These are phyloP conservation scores for Oreochromis aureus DNA, from an alignment of 2,113 vertebrate genomes.

Conservation along the genomic window DNA sequence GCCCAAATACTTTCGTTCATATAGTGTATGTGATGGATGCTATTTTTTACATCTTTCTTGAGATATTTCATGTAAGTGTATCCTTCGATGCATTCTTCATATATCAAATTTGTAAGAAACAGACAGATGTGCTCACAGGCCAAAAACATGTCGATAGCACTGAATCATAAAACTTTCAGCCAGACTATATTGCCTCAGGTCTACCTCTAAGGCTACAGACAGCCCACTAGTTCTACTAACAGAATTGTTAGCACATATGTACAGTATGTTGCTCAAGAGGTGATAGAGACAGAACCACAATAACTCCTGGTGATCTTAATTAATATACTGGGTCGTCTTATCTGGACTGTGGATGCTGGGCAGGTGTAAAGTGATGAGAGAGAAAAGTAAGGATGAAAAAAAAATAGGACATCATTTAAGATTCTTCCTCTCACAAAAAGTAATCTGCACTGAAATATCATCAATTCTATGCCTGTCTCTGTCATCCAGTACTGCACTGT, in stretches of 20 bases:
- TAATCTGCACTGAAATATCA: neutral
- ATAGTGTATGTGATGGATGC: neutral
- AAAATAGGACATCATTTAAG: neutral
- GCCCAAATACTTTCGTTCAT: neutral
- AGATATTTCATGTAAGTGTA: neutral
- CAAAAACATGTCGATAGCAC: no score
- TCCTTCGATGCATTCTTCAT: neutral
- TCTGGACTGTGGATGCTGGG: neutral
- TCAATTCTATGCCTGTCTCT: no score
- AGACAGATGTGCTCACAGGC: neutral
- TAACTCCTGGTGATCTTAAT: neutral
- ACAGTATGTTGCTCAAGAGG: neutral
- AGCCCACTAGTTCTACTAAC: neutral
- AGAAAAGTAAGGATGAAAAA: neutral
- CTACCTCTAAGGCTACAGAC: neutral
- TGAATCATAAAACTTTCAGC: neutral
- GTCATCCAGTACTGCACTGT: no score
- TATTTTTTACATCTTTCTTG: neutral
- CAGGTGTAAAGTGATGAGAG: neutral
- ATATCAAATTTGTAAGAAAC: neutral
- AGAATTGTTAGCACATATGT: neutral
- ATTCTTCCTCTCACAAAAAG: neutral
- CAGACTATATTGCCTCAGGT: neutral
- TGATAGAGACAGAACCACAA: neutral
- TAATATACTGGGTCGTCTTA: neutral